Conservation (phyloP, 2,797 vertebrate genomes). For the Phylloscopus collybita region DNA sequence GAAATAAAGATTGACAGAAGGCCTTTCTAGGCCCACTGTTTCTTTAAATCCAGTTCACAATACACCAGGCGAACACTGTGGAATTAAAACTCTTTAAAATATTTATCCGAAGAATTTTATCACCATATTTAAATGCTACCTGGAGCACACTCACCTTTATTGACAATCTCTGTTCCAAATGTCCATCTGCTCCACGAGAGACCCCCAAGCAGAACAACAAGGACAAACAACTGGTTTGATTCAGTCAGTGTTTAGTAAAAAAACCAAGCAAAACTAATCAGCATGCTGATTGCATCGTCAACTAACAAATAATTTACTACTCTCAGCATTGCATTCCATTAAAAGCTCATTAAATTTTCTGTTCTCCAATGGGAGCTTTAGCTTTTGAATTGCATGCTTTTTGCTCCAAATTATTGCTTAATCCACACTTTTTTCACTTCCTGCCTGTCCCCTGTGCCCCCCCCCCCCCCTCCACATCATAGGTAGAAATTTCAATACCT, state of each 20-base stretch:
- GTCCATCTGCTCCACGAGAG: constrained; percentile 79
- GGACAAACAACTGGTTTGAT: constrained; percentile 74
- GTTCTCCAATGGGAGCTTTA: constrained; percentile 83
- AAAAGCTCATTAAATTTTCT: constrained; percentile 87
- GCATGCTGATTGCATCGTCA: constrained; percentile 85
- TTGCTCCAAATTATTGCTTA: constrained; percentile 75
- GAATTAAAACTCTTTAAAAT: constrained; percentile 81
- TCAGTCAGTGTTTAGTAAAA: constrained; percentile 81
- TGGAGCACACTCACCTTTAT: constrained; percentile 83
- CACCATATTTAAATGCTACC: constrained; percentile 77
- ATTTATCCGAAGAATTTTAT: constrained; percentile 81
- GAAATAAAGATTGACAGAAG: constrained; percentile 35
- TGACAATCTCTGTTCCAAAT: constrained; percentile 76
- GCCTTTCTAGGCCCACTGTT: constrained; percentile 71
- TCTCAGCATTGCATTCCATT: constrained; percentile 83
- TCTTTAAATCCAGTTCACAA: constrained; percentile 72
- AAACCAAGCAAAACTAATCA: constrained; percentile 83
- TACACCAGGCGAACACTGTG: constrained; percentile 36
- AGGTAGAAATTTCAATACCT: constrained; percentile 49
- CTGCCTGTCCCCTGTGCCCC: rapidly evolving
- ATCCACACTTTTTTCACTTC: neutral
- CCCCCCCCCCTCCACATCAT: neutral
- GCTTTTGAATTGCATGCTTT: constrained; percentile 76
- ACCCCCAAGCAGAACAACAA: constrained; percentile 78
- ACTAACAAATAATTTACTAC: constrained; percentile 89